These are phyloP conservation scores for Timema podura DNA, from an alignment of 2,888 invertebrate genomes.

Conservation along the genomic window DNA sequence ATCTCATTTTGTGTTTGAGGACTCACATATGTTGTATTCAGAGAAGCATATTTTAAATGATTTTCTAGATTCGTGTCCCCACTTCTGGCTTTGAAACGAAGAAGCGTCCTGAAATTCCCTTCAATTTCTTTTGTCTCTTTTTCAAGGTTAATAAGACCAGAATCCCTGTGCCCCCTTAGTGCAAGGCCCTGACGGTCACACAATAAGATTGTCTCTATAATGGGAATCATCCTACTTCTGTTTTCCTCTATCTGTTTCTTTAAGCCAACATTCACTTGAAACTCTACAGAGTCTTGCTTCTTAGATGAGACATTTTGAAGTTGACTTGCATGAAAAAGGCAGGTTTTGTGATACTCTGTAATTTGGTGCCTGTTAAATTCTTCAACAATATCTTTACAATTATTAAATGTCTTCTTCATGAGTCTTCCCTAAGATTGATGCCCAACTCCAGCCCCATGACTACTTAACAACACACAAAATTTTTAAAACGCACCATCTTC, in stretches of 20 bases:
- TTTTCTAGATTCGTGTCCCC: slow-evolving; percentile 35
- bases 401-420: background rate
- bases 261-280: slow-evolving; percentile 15
- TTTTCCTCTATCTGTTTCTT: slow-evolving; percentile 14
- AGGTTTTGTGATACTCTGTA: background rate
- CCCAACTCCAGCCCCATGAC: no score
- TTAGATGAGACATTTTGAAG: slow-evolving; percentile 2
- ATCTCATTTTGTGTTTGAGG: slow-evolving; percentile 37
- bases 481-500: no score
- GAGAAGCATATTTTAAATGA: slow-evolving; percentile 29
- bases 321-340: background rate
- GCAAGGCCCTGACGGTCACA: slow-evolving; percentile 36
- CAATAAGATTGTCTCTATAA: slow-evolving; percentile 22
- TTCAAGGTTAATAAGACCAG: slow-evolving; percentile 28
- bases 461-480: no score
- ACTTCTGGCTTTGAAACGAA: slow-evolving; percentile 36
- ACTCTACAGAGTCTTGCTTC: background rate
- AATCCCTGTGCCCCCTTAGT: slow-evolving; percentile 36
- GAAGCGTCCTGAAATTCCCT: slow-evolving; percentile 38
- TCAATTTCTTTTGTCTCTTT: slow-evolving; percentile 30
- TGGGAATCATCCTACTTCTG: background rate
- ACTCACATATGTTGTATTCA: slow-evolving; percentile 37
- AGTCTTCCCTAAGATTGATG: no score
- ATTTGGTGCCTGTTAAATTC: no score
- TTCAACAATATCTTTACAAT: background rate